These are phyloP conservation scores for Sorex fumeus DNA, from an alignment of 2,113 vertebrate species.

Conservation along the genomic window DNA sequence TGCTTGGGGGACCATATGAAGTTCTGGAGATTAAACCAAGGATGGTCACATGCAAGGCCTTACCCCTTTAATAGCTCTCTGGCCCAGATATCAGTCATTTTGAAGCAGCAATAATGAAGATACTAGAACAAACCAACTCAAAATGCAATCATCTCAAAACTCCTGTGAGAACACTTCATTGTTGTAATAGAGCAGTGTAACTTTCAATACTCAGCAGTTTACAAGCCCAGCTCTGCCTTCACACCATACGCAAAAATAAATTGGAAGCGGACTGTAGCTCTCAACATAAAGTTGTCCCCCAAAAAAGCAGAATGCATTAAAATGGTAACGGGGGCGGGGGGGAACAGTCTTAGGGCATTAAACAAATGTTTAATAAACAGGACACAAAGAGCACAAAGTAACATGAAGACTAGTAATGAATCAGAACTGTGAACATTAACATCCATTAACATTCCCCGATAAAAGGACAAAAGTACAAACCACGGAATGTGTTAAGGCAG, in stretches of 20 bases:
- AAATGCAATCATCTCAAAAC: background rate
- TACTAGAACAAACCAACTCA: background rate
- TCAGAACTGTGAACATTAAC: background rate
- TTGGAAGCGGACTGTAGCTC: background rate
- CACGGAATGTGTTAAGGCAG: background rate
- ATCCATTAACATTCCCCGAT: background rate
- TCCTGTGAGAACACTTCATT: background rate
- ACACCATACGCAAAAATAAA: slow-evolving; percentile 5
- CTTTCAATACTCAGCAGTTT: background rate
- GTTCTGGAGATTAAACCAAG: too few species aligned
- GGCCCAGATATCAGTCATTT: background rate
- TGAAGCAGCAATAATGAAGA: background rate
- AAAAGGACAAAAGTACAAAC: background rate
- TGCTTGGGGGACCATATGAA: too few species aligned
- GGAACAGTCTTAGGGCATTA: background rate
- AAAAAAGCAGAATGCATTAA: background rate
- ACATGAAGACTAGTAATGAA: background rate
- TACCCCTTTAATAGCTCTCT: too few species aligned
- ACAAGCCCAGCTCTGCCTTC: background rate
- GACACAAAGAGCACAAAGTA: background rate
- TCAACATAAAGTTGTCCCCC: background rate
- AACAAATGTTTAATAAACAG: slow-evolving; percentile 10
- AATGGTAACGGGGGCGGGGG: background rate
- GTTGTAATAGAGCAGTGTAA: background rate
- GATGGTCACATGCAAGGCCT: too few species aligned